A percentile compares a stretch with the other conserved stretches of the same genome.
Conservation (phyloP, 64 coral and sea anemone species). For the Stichodactyla helianthus region DNA sequence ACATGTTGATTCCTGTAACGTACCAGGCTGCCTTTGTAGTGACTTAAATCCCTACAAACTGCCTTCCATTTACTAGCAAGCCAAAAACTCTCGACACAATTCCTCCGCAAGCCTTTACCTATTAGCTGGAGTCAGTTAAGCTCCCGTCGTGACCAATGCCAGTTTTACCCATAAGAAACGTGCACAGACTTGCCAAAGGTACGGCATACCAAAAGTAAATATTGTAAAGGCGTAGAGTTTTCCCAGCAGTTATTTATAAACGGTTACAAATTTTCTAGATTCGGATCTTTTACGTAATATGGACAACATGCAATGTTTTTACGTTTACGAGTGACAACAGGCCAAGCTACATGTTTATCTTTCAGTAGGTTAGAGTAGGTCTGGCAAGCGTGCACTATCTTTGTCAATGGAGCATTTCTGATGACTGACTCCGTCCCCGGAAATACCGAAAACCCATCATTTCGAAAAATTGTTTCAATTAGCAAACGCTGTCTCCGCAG, state of each 20-base stretch:
- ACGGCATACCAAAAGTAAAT: not conserved
- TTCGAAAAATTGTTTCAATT: conserved; percentile 23
- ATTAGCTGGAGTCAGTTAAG: not conserved
- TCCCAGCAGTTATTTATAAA: conserved; percentile 19
- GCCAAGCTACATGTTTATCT: not conserved
- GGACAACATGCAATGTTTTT: not conserved
- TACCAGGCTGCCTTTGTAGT: not conserved
- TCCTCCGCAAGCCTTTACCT: not conserved
- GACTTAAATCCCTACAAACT: not conserved
- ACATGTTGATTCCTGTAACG: not conserved
- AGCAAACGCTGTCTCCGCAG: not conserved
- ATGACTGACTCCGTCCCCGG: conserved; percentile 15
- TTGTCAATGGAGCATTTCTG: not conserved
- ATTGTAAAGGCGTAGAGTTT: not conserved
- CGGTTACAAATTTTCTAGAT: conserved; percentile 18
- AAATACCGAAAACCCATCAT: conserved; percentile 23
- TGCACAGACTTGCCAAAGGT: conserved; percentile 1
- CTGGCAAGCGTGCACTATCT: not conserved
- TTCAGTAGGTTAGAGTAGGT: not conserved
- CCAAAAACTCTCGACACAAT: not conserved
- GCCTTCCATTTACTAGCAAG: not conserved
- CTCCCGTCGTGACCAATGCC: not conserved
- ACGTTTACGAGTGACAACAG: not conserved
- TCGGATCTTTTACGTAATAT: conserved; percentile 15
- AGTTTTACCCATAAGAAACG: not conserved